Evolutionary conservation across 2,113 vertebrate species (phyloP).

Genomic region (Taxidea taxus): DNA sequence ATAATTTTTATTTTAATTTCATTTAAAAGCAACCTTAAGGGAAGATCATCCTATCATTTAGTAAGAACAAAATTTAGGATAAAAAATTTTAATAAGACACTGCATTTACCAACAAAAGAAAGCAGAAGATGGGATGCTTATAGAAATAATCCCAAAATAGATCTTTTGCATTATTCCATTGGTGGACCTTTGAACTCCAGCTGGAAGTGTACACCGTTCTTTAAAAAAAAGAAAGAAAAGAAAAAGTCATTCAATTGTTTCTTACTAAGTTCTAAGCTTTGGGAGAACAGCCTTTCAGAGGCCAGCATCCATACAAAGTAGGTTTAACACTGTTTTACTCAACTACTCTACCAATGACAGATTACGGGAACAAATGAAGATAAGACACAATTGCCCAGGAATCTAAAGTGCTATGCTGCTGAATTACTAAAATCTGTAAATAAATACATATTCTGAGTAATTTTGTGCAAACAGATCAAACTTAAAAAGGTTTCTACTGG

Average conservation of each 20-base stretch:
- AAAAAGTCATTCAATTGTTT: constrained; percentile 25
- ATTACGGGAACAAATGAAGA: not conserved
- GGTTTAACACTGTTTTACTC: constrained; percentile 6
- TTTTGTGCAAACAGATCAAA: constrained; percentile 19
- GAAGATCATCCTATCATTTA: constrained; percentile 25
- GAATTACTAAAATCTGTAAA: constrained; percentile 34
- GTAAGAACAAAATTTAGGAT: constrained; percentile 49
- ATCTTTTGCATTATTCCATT: constrained; percentile 22
- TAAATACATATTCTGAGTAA: constrained; percentile 46
- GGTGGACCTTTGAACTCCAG: constrained; percentile 46
- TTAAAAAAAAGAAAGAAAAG: not conserved
- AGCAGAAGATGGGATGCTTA: constrained; percentile 16
- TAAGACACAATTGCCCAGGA: constrained; percentile 10
- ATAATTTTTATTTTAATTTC: constrained; percentile 58
- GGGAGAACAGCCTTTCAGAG: not conserved
- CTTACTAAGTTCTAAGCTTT: constrained; percentile 32
- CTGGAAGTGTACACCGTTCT: not conserved
- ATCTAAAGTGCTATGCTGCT: constrained; percentile 4
- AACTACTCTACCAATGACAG: not conserved
- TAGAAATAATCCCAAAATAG: constrained; percentile 45
- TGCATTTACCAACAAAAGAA: not conserved
- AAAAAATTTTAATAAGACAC: not conserved
- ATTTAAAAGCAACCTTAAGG: constrained; percentile 54
- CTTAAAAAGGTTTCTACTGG: constrained; percentile 24
- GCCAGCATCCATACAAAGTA: not conserved